Evolutionary conservation across 2,113 vertebrate species (phyloP), one percentile per base, ranked within the genome.

Genomic region (Vidua chalybeata): DNA sequence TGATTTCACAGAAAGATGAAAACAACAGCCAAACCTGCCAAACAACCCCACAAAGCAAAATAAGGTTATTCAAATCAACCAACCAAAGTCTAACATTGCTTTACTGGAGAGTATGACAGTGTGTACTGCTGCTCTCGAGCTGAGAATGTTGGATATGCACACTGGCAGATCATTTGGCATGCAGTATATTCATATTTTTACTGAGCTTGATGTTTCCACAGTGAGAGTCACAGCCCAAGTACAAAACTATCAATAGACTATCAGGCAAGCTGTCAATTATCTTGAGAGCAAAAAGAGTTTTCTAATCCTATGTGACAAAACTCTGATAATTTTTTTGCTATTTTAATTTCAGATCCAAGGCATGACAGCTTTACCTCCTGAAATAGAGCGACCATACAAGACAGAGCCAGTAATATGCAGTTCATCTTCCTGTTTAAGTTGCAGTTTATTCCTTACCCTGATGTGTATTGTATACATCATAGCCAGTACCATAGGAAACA

Each of bases 331-430:
- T 13, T 87, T 66, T 76, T 68, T 10, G 10, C 89, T 46, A 68
- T 76, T 58, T 88, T 43, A 39, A 84, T 97, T 98, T 75, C 97
- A 98, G 98, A 98, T 98, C 67, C 98, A 98, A 93, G 98, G 98
- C 63, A 98, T 98, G 98, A 98, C 97, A 24, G 97, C 98, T 10
- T 93, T 97, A 28, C 98, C 98, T 19, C 98, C 98, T 52, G 96
- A 98, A 19, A 96, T 98, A 79, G 93, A 97, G 71, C 96, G 97
- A 69, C 97, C 98, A 0, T 97, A 98, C 35, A 95, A 93, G 78
- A 55, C 93, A 55, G 97, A 98, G 37, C 95, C 97, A 56, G 37
- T 95, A 93, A 94, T 85, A 86, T 98, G 98, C 79, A 87, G 71
- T 26, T 90, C 84, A 6, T 91, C 97, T 61, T 85, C 96, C 13